Evolutionary conservation across 2,888 invertebrate species (phyloP), one percentile per base, ranked within the genome.

Genomic region (Acanthoscelides obtectus): DNA sequence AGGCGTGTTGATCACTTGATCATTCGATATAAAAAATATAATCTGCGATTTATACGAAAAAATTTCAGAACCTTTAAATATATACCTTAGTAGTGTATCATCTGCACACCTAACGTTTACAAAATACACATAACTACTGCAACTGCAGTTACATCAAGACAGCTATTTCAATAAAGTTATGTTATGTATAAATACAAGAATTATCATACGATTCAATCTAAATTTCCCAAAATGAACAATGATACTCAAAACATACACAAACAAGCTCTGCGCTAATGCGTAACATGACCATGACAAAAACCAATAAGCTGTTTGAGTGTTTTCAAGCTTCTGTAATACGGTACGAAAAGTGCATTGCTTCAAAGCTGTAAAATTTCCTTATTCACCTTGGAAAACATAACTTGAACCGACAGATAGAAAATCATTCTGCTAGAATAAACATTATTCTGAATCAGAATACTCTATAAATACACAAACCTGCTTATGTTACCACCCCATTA

Each of bases 1-100:
- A 85, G 84, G 85, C 84, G 84, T 84, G 82, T 80, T 81, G 82
- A 85, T 85, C 84, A 85, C 85, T 84, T 84, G 85, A 81, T 79
- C 79, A 77, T 77, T 76, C 77, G 74, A 77, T 81, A 81, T 77
- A 82, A 81, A 82, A 82, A 81, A 82, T 81, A 80, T 79, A 75
- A 75, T 74, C 70, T 74, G 72, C 70, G 66, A 75, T 74, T 74
- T 77, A 75, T 71, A 22, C 72, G 72, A 72, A 75, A 45, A 45
- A 45, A 25, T 5, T 5, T 25, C 45, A 45, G 17, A 45, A 12
- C 17, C 45, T n/a, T 45, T 45, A 45, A 12, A 1, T 12, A 45
- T 45, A 45, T 45, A 45, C 45, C 25, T 25, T 25, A 25, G 6
- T n/a, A 45, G 45, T 45, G 45, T 45, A 45, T 45, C 45, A 1